Evolutionary conservation across 64 coral and sea anemone species (phyloP), one percentile per base, ranked within the genome.

Genomic region (Trachythela sp.): DNA sequence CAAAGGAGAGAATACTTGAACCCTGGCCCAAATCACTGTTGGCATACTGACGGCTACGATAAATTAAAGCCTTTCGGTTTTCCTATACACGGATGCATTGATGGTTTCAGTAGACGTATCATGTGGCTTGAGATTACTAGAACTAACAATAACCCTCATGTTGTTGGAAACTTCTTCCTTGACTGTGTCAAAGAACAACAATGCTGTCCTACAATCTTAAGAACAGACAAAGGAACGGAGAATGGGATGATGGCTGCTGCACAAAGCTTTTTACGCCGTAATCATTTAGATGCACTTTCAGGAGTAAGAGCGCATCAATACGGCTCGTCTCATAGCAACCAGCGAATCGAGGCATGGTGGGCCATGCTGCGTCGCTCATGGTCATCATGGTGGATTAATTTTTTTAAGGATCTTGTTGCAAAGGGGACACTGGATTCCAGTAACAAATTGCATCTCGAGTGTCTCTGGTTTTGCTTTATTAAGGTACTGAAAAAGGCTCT

Each of bases 211-310:
- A 32, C 50, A 32, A 15, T 87, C n/a, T 14, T 87, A 24, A 59
- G 86, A 87, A 36, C 30, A 38, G 50, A 87, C 54, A 60, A 27
- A 38, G 86, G 86, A 15, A 87, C 86, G n/a, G 86, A 87, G 58
- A 87, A 87, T 67, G 54, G 32, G 36, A 60, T 60, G 2, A 60
- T 87, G 2, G n/a, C n/a, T 48, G 30, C 29, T 8, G 54, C 58
- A 13, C 86, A 87, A 20, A 11, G 39, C 18, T 87, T 87, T 87
- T 31, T 51, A 15, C 48, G 85, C 43, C 42, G 13, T 6, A 54
- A 86, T 54, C 30, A 32, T 20, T 20, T 14, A 10, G 86, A 87
- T 87, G 15, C 9, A 54, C 41, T 32, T 18, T 68, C 59, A 5
- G 59, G 18, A 5, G 2, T 68, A 5, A 68, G 14, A 68, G 83